Base-by-base conservation (phyloP, 2,797 vertebrate species). In the Danio jaintianensis region DNA sequence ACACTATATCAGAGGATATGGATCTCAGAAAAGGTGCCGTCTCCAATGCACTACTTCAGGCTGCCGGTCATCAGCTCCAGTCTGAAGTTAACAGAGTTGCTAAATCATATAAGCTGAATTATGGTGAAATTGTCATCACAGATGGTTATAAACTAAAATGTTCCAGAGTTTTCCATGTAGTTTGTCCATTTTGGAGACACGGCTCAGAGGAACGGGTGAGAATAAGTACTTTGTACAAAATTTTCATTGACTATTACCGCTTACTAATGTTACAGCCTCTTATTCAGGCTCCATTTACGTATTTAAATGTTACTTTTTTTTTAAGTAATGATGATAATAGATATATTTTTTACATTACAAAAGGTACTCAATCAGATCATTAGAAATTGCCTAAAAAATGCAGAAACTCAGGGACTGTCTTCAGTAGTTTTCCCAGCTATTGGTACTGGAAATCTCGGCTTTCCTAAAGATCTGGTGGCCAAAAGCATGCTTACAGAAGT, bases 381-480 rank as follows among this genome's bases (percentile, higher is more conserved):
- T 72, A 72, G n/a, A 47, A n/a, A 0, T 7, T 98, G 96, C 83
- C 88, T 98, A 89, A 77, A 61, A 76, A 87, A 82, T 42, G 91
- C 94, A 0, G 96, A 96, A 79, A 83, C 68, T 1, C 45, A 55
- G 0, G 81, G 36, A 42, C 87, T 94, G 84, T 29, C 66, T 47
- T 96, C 96, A 0, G 88, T 98, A 61, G 82, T 93, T 18, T 95
- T 98, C 88, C 96, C 96, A n/a, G 96, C 96, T 62, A 92, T 98
- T 59, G 96, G 96, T 7, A 95, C 95, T 0, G 96, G 97, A 43
- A 92, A 93, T 83, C 91, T 97, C 87, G 6, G 85, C 15, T 98
- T 96, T 91, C 96, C 97, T 58, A 94, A 86, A 86, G 0, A 12
- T 0, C 0, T 92, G 76, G 95, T 96, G 85, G 93, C 93, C 69